These are phyloP conservation scores for Chaetodon trifascialis DNA, from an alignment of 2,113 vertebrate species.

Conservation along the genomic window DNA sequence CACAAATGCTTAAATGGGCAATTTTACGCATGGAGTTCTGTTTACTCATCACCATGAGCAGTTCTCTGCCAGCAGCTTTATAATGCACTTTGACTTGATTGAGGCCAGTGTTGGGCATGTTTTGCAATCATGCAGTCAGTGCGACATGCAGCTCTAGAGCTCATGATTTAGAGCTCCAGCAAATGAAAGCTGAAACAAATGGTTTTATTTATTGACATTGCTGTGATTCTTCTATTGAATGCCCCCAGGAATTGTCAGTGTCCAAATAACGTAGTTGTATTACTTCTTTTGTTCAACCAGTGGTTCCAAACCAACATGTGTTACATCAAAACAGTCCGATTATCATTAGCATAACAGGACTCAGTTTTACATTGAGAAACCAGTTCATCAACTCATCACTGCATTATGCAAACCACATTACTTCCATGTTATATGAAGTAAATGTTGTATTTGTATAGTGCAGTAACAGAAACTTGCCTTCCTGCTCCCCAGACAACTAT, in stretches of 20 bases:
- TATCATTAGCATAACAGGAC: background rate
- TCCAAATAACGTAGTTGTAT: background rate
- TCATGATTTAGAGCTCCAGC: background rate
- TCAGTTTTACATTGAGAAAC: background rate
- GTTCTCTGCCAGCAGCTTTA: too few species aligned
- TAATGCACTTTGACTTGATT: too few species aligned
- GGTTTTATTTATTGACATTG: background rate
- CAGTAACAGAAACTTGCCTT: slow-evolving; percentile 2
- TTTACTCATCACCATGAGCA: background rate
- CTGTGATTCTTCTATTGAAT: background rate
- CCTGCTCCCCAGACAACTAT: slow-evolving; percentile 66
- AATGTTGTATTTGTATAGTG: background rate
- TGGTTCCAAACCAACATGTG: background rate
- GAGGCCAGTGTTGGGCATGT: too few species aligned
- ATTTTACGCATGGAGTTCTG: background rate
- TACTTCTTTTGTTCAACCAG: background rate
- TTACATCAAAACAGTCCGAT: too few species aligned
- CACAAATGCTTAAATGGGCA: background rate
- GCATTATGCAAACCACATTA: background rate
- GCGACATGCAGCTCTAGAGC: too few species aligned
- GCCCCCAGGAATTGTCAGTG: too few species aligned
- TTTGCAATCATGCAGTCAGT: too few species aligned
- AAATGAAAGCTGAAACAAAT: background rate
- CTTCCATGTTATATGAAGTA: background rate
- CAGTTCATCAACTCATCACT: background rate